Evolutionary conservation across 64 coral and sea anemone genomes (phyloP).

Genomic region (Stylophora pistillata): DNA sequence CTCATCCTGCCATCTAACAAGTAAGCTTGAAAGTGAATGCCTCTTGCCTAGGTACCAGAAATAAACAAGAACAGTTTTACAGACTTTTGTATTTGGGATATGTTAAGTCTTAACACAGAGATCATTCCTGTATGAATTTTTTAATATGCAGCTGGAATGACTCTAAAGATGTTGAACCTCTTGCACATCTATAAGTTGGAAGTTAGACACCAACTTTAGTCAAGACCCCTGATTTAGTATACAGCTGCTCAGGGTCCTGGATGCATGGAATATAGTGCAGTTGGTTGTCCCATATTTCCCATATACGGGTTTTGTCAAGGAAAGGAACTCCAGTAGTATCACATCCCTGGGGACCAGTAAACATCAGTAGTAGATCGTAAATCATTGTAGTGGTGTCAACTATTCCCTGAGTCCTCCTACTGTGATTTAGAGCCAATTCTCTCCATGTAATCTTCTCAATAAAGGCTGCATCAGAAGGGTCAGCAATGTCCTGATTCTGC

Average conservation of each 20-base stretch:
- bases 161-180: slow-evolving; percentile 64
- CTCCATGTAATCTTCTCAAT: slow-evolving; percentile 2
- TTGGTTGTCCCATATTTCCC: slow-evolving; percentile 49
- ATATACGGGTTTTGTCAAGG: slow-evolving; percentile 26
- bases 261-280: slow-evolving; percentile 50
- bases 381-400: background rate
- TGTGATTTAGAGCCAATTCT: slow-evolving; percentile 46
- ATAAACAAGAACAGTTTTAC: background rate
- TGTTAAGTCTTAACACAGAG: background rate
- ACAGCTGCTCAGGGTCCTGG: slow-evolving; percentile 56
- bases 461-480: background rate
- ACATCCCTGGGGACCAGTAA: slow-evolving; percentile 22
- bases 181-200: slow-evolving; percentile 38
- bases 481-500: background rate
- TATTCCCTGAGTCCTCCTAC: slow-evolving; percentile 21
- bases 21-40: slow-evolving; percentile 58
- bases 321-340: slow-evolving; percentile 69
- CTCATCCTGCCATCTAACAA: slow-evolving; percentile 45
- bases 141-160: slow-evolving; percentile 71
- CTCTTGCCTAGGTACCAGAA: slow-evolving; percentile 30
- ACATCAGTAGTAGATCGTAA: background rate
- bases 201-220: slow-evolving; percentile 39
- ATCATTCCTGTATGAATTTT: slow-evolving; percentile 60
- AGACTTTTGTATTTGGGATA: background rate
- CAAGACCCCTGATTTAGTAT: slow-evolving; percentile 28